Evolutionary conservation across 2,113 vertebrate species (phyloP).

Genomic region (Notarius quadriscutis): DNA sequence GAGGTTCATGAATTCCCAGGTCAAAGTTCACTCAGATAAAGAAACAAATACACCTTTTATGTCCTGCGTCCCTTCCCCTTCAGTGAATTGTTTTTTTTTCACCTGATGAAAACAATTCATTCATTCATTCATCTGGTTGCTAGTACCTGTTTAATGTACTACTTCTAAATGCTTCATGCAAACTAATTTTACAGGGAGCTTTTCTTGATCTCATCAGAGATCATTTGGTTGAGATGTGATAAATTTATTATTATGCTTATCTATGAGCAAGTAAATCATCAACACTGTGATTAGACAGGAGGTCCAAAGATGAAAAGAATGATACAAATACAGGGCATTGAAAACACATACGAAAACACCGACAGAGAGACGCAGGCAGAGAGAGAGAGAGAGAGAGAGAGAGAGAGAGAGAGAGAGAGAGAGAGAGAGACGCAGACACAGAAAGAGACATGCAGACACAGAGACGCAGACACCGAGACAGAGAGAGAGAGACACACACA

Average conservation of each 20-base stretch:
- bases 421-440: no score
- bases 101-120: neutral
- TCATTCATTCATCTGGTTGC: neutral
- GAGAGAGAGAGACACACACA: no score
- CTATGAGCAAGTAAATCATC: neutral
- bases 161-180: neutral
- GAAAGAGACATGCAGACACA: neutral
- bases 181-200: neutral
- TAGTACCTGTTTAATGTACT: neutral
- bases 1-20: neutral
- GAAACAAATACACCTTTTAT: neutral
- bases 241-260: neutral
- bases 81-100: neutral
- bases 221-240: neutral
- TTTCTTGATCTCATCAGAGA: neutral
- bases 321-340: neutral
- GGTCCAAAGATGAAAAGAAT: constrained; percentile 2
- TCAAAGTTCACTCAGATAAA: neutral
- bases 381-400: no score
- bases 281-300: neutral
- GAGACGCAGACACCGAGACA: neutral
- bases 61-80: neutral
- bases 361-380: no score
- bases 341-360: neutral
- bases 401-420: no score